A percentile compares a stretch with the other conserved stretches of the same genome.
phyloP scores from a whole-genome alignment of 2,113 vertebrate species.

The Tachysurus vachellii region DNA sequence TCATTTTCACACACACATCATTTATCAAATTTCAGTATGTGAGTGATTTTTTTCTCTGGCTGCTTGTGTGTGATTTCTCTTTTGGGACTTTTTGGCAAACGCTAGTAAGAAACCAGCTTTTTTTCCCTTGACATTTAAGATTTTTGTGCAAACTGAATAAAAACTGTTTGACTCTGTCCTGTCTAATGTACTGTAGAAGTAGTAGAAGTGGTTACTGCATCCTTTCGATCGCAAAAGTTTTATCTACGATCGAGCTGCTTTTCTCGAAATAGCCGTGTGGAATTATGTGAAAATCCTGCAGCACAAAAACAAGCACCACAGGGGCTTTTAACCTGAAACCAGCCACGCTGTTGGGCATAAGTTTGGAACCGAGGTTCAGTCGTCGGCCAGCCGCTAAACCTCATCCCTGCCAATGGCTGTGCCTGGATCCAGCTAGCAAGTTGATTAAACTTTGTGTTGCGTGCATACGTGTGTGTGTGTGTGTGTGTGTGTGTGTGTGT shows the following conservation, averaged over 20 bases:
- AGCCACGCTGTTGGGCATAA: background rate
- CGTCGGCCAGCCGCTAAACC: background rate
- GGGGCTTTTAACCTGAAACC: background rate
- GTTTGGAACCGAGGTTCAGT: background rate
- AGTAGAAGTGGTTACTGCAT: too few relatives aligned
- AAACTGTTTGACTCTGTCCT: background rate
- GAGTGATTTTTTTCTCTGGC: conserved; percentile 13
- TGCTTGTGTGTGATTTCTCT: background rate
- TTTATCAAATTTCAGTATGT: conserved; percentile 17
- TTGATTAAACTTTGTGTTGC: conserved; percentile 31
- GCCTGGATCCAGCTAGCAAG: conserved; percentile 8
- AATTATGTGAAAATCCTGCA: background rate
- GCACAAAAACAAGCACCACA: background rate
- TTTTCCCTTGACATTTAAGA: conserved; percentile 12
- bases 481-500: conserved; percentile 8
- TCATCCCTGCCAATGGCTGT: background rate
- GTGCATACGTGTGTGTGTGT: background rate
- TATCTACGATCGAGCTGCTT: background rate
- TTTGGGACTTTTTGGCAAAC: conserved; percentile 11
- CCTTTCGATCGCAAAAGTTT: too few relatives aligned
- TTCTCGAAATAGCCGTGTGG: background rate
- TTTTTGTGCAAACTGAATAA: conserved; percentile 1
- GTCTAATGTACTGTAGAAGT: background rate
- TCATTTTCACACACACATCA: background rate
- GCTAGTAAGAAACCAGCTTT: background rate